These are phyloP conservation scores for Aldabrachelys gigantea DNA, from an alignment of 2,113 vertebrate species.

Conservation along the genomic window DNA sequence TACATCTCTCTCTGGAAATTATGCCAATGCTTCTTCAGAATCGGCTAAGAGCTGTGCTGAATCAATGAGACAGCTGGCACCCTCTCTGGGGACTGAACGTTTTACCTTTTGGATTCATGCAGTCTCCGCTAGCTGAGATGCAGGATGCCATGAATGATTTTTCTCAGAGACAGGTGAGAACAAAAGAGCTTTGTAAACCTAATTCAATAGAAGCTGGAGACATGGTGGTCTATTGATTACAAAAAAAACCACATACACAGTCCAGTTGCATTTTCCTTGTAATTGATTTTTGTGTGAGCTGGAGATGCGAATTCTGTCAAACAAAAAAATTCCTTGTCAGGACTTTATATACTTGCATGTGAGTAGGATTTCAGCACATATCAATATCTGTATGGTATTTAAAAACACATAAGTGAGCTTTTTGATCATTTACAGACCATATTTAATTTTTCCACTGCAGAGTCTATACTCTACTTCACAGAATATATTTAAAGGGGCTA, in stretches of 20 bases:
- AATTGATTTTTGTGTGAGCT: conserved; percentile 72
- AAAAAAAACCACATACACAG: conserved; percentile 54
- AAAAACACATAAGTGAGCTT: conserved; percentile 59
- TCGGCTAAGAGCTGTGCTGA: conserved; percentile 74
- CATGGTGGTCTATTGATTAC: conserved; percentile 74
- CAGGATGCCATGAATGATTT: conserved; percentile 79
- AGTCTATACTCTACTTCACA: conserved; percentile 15
- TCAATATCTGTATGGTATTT: conserved; percentile 62
- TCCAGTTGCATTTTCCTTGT: conserved; percentile 72
- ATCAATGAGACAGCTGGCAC: conserved; percentile 82
- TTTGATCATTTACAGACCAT: conserved; percentile 47
- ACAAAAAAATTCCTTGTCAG: conserved; percentile 57
- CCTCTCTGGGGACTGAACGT: conserved; percentile 71
- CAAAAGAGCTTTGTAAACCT: conserved; percentile 82
- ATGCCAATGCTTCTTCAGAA: conserved; percentile 73
- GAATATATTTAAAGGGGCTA: conserved; percentile 18
- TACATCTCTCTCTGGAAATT: conserved; percentile 75
- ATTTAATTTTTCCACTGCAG: conserved; percentile 10
- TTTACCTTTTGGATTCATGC: conserved; percentile 82
- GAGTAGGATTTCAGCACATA: conserved; percentile 66
- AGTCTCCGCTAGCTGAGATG: conserved; percentile 66
- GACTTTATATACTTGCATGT: conserved; percentile 64
- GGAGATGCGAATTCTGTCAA: conserved; percentile 59
- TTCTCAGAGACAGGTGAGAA: conserved; percentile 81
- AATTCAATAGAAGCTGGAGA: conserved; percentile 78